Conservation (phyloP, 2,888 invertebrate genomes). For the Hypomecis atomaria region DNA sequence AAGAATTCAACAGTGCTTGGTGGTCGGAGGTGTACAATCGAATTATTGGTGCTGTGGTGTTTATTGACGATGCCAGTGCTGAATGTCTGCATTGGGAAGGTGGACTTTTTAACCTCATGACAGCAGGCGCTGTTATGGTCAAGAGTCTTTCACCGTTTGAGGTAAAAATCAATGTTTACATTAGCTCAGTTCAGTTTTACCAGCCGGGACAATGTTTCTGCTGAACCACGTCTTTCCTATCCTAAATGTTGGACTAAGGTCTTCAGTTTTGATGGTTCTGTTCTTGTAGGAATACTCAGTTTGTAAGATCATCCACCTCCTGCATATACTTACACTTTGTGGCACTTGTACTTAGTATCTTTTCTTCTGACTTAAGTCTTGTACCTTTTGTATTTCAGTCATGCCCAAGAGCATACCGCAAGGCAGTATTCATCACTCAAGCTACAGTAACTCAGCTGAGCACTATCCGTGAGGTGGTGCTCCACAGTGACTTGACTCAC, state of each 20-base stretch:
- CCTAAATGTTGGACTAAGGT: too few species aligned
- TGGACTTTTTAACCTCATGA: conserved; percentile 84
- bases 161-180: conserved; percentile 60
- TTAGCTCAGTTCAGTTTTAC: neutral
- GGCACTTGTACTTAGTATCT: neutral
- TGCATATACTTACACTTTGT: too few species aligned
- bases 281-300: too few species aligned
- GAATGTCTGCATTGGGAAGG: conserved; percentile 90
- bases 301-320: too few species aligned
- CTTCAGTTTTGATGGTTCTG: too few species aligned
- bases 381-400: conserved; percentile 50
- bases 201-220: too few species aligned
- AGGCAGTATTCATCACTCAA: conserved; percentile 84
- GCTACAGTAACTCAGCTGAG: conserved; percentile 81
- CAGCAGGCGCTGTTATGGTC: conserved; percentile 86
- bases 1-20: conserved; percentile 80
- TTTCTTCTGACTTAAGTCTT: neutral
- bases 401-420: conserved; percentile 67
- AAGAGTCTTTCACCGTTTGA: conserved; percentile 87
- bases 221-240: too few species aligned
- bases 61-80: conserved; percentile 85
- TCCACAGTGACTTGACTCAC: conserved; percentile 85
- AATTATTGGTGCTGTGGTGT: conserved; percentile 86
- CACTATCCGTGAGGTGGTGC: conserved; percentile 85
- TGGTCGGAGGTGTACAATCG: conserved; percentile 86